Evolutionary conservation across 2,797 vertebrate species (phyloP), one percentile per base, ranked within the genome.

Genomic region (Ctenopoma kingsleyae): DNA sequence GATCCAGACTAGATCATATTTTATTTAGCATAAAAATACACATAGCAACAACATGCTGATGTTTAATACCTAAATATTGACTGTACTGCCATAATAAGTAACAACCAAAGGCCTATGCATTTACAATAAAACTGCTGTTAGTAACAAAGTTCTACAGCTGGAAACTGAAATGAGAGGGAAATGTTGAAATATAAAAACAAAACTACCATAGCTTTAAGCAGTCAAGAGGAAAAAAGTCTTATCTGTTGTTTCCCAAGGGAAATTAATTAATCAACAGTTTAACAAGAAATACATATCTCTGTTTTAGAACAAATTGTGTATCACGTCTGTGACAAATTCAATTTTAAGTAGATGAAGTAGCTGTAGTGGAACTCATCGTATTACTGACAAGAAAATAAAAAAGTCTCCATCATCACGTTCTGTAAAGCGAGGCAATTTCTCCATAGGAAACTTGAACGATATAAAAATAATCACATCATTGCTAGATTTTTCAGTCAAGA

Each of bases 211-310:
- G 35, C 55, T 61, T 32, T 19, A 30, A 62, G 54, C 44, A 12
- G 17, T 51, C 17, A 55, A 67, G 36, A 57, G 43, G 22, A 73
- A 49, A 16, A 71, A 67, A 19, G 13, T 44, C 52, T 52, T 60
- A 67, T 83, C 70, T 50, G 43, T 62, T 68, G 53, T 77, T 71
- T 75, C 27, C 51, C 1, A 0, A 40, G 48, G 64, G 69, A 78
- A 82, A 81, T 70, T 8, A 80, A 74, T 71, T 62, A 63, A 78
- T 70, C 60, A 80, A 41, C 32, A 30, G 41, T 78, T 81, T 64
- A 69, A 62, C 60, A 54, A 71, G 63, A 71, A 78, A 49, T 32
- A 27, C 16, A 67, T 51, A 57, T 32, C 51, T 66, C 30, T 70
- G 23, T 69, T 75, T 67, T 72, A 61, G 62, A 46, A 57, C 17